Base-by-base conservation (phyloP, 2,888 invertebrate species). In the Tigriopus californicus region DNA sequence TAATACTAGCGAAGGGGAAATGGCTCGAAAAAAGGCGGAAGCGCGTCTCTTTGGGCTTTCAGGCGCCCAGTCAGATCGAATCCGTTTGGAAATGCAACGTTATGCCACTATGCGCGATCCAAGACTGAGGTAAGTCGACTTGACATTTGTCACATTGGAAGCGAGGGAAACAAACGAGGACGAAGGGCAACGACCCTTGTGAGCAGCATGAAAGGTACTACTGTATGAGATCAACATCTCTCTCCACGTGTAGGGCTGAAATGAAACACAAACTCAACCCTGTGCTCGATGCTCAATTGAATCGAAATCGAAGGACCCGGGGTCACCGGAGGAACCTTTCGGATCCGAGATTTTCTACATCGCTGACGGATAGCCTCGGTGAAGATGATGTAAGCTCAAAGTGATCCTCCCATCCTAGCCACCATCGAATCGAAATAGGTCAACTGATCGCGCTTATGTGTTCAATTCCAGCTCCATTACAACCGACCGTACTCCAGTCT, bases 311-410 rank as follows among this genome's bases (percentile, higher is more conserved):
- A 65, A 65, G 59, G 65, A 65, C 62, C 64, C 65, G 58, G 61
- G 67, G 73, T 58, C 76, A 76, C 66, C 73, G 74, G 61, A 70
- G 76, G 41, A 76, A 76, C 65, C 71, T 75, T 58, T 76, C 76
- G 25, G 76, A 76, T 67, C 75, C 76, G 25, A 74, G 75, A 69
- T 70, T 76, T 18, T 52, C 59, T 1, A 49, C 59, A 2, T 49
- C 59, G 42, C 59, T 59, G 15, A 59, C 59, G 13, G 59, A 59
- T 22, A 46, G 25, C 25, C 22, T 54, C 46, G 57, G 47, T n/a
- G 53, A 60, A 3, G 54, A 54, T 20, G 60, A 56, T n/a, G 56
- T 56, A 44, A 56, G 42, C 40, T 18, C 33, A 42, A n/a, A 42
- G 42, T 42, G n/a, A 42, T 11, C 42, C n/a, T 42, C n/a, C n/a